Percentiles rank a stretch among this genome's conserved stretches.
phyloP scores from a whole-genome alignment of 1,140 invertebrate species.

The Camponotus vicinus region DNA sequence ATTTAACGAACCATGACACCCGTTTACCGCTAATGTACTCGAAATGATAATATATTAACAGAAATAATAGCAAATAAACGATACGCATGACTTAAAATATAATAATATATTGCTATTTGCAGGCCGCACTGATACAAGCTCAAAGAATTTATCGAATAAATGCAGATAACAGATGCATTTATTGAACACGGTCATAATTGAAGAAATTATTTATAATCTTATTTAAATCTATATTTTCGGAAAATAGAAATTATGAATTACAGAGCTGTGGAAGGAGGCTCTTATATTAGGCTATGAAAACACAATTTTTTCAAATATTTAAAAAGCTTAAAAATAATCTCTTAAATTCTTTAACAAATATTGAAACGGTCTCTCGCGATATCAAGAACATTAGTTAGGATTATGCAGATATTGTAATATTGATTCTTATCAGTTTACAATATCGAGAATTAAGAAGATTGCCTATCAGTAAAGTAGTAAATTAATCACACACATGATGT shows the following conservation, averaged over 20 bases:
- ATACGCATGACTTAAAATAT: slow-evolving; percentile 42
- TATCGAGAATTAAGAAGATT: too few species aligned
- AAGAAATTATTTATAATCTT: slow-evolving; percentile 17
- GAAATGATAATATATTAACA: slow-evolving; percentile 46
- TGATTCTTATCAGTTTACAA: background rate
- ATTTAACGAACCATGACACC: slow-evolving; percentile 40
- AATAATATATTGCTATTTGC: slow-evolving; percentile 11
- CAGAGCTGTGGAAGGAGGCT: background rate
- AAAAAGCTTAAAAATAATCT: background rate
- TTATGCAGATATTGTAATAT: background rate
- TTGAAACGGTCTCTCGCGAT: background rate
- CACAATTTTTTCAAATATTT: background rate
- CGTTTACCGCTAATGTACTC: slow-evolving; percentile 12
- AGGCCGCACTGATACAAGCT: background rate
- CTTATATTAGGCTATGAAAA: background rate
- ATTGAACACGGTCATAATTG: background rate
- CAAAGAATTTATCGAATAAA: slow-evolving; percentile 16
- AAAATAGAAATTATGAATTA: background rate
- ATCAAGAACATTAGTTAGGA: background rate
- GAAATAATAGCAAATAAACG: slow-evolving; percentile 16
- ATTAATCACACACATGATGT: too few species aligned
- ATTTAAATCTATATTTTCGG: background rate
- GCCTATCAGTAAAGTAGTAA: too few species aligned
- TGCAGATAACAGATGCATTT: background rate
- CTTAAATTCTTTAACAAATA: background rate